A percentile compares a stretch with the other conserved stretches of the same genome.
Conservation (phyloP, 1,140 invertebrate genomes). For the Brachionus rubens region DNA sequence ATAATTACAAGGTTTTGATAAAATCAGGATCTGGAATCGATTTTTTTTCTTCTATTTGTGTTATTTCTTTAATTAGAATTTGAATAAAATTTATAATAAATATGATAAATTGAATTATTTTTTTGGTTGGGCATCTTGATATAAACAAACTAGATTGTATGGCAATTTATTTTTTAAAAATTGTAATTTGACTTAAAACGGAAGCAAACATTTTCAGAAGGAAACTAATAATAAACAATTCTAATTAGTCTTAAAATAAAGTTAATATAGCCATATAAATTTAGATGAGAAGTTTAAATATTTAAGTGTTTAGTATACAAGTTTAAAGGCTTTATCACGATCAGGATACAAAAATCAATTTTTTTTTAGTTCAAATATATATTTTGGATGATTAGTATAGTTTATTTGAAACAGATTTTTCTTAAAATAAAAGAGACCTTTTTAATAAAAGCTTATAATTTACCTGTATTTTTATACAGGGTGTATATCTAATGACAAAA, state of each 20-base stretch:
- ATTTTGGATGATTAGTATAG: slow-evolving; percentile 4
- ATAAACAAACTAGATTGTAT: no score
- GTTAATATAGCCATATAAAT: slow-evolving; percentile 27
- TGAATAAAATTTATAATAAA: not conserved
- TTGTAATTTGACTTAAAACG: slow-evolving; percentile 26
- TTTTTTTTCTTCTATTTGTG: no score
- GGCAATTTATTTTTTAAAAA: slow-evolving; percentile 10
- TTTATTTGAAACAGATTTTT: no score
- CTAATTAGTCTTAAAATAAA: slow-evolving; percentile 18
- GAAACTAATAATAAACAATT: slow-evolving; percentile 28
- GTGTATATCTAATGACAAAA: no score
- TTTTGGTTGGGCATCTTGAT: no score
- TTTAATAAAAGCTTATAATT: no score
- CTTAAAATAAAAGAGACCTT: no score
- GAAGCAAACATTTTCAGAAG: slow-evolving; percentile 17
- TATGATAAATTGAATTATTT: no score
- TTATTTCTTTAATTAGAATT: slow-evolving; percentile 21
- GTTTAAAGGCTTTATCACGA: not conserved
- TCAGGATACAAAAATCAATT: not conserved
- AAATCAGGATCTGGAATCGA: slow-evolving; percentile 1
- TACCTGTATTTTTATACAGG: no score
- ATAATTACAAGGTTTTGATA: slow-evolving; percentile 16
- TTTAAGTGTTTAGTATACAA: not conserved
- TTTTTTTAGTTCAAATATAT: no score
- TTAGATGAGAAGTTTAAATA: slow-evolving; percentile 25